Evolutionary conservation across 2,113 vertebrate genomes (phyloP).

Genomic region (Limnothrissa miodon): DNA sequence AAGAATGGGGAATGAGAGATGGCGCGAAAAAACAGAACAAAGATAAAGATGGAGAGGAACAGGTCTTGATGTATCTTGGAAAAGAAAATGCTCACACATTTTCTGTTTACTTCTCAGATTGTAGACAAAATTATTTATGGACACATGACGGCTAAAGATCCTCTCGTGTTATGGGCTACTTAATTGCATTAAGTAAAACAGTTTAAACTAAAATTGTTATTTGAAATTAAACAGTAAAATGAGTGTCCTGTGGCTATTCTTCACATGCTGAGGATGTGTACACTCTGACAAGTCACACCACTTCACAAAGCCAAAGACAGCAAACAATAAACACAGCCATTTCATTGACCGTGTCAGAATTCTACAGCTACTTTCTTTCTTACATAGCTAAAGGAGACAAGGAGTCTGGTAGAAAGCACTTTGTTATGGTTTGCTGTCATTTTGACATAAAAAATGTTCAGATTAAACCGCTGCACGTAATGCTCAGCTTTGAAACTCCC

Average conservation of each 20-base stretch:
- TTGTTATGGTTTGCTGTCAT: not conserved
- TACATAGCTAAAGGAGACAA: not conserved
- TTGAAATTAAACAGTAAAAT: not conserved
- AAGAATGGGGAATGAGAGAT: not conserved
- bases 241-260: not conserved
- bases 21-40: not conserved
- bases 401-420: not conserved
- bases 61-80: not conserved
- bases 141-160: not conserved
- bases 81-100: not conserved
- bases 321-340: not conserved
- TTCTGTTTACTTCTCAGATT: not conserved
- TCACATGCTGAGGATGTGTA: not conserved
- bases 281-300: not conserved
- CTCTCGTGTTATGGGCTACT: no score
- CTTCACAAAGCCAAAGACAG: not conserved
- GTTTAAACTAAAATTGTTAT: not conserved
- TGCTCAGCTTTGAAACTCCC: not conserved
- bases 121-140: not conserved
- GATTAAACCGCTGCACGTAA: not conserved
- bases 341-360: not conserved
- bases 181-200: not conserved
- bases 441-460: not conserved
- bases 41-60: not conserved
- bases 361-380: not conserved